Evolutionary conservation across 2,113 vertebrate genomes (phyloP), one percentile per base, ranked within the genome.

Genomic region (Verasper variegatus): DNA sequence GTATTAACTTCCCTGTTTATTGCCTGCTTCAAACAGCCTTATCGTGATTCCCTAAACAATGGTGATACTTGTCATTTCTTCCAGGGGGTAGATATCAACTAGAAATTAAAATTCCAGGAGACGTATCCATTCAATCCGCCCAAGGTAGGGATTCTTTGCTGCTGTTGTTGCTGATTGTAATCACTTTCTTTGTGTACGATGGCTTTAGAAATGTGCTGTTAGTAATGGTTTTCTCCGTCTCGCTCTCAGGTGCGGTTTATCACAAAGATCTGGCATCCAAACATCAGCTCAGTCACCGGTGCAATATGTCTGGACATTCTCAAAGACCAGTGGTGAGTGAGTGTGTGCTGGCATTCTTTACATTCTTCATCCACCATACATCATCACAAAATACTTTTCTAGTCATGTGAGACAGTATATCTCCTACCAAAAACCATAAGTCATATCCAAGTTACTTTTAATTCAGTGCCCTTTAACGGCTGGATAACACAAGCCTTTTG

Each of bases 241-340:
- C 2, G 3, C 56, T 68, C 94, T 76, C 92, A 99, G 98, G 97
- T 99, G 94, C 96, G 98, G 85, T 99, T 99, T 96, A 99, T 99
- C 91, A 98, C 97, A 72, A 99, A 99, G 95, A 99, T 99, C 94
- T 99, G 98, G 98, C 98, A 99, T 96, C 98, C 98, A 92, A 99
- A 99, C 93, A 99, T 99, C 95, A 99, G 98, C 93, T 99, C 98
- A 71, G 98, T 99, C 91, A 99, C 98, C 84, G 98, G 98, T 74
- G 98, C 98, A 88, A 99, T 99, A 95, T 99, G 98, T 95, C 94
- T 99, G 97, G 98, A 99, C 93, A 99, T 99, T 90, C 96, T 99
- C 89, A 99, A 99, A 95, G 98, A 99, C 95, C 98, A 99, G 88
- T 99, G 98, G 98, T 99, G 95, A 98, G 24, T 71, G 23, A 98